A percentile compares a stretch with the other conserved stretches of the same genome.
Evolutionary conservation across 2,888 invertebrate genomes (phyloP).

Genomic region (Helleia helle): DNA sequence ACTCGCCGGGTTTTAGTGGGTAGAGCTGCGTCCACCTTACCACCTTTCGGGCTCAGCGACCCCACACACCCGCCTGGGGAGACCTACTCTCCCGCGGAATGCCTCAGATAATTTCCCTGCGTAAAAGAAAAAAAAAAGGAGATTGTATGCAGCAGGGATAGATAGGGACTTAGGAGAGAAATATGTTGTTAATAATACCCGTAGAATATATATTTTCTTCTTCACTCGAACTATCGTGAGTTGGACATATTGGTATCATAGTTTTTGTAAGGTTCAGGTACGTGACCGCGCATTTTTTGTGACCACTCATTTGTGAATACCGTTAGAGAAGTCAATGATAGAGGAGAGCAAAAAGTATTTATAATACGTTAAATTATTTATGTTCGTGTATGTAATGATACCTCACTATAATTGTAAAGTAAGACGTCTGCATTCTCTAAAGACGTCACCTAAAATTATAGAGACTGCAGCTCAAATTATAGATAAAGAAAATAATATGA

Average conservation of each 20-base stretch:
- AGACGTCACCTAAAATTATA: background rate
- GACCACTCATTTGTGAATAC: background rate
- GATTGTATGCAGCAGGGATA: no score
- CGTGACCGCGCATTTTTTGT: constrained; percentile 2
- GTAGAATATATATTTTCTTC: background rate
- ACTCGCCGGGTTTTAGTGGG: no score
- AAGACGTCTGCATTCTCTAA: background rate
- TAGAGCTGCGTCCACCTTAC: no score
- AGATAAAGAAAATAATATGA: no score
- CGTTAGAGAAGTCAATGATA: constrained; percentile 3
- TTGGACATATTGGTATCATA: background rate
- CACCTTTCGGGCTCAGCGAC: no score
- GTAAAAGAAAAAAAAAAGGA: no score
- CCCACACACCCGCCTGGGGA: no score
- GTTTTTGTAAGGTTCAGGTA: constrained; percentile 5
- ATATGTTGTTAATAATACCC: no score
- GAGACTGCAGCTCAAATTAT: no score
- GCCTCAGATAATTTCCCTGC: no score
- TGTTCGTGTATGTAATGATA: background rate
- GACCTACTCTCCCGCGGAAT: no score
- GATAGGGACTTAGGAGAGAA: no score
- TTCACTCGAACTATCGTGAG: background rate
- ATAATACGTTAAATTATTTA: background rate
- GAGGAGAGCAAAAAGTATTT: background rate
- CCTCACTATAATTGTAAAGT: background rate